A percentile compares a stretch with the other conserved stretches of the same genome.
These are phyloP conservation scores for Tapirus terrestris DNA, from an alignment of 2,113 vertebrate species.

Conservation along the genomic window DNA sequence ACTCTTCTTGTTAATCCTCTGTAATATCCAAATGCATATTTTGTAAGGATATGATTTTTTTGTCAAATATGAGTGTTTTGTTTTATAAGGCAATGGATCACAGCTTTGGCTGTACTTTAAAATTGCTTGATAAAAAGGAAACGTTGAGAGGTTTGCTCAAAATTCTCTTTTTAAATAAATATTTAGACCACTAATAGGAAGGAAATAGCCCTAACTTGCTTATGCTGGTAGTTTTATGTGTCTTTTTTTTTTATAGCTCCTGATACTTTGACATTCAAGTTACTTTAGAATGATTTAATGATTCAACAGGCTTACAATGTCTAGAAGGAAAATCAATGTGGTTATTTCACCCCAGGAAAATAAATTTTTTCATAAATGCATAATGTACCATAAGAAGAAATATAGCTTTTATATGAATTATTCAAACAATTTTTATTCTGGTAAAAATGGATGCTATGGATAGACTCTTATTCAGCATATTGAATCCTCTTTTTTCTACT, in stretches of 20 bases:
- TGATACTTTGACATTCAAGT: not conserved
- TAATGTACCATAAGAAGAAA: not conserved
- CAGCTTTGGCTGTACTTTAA: not conserved
- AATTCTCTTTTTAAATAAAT: not conserved
- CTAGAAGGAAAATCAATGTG: not conserved
- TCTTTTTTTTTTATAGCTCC: not conserved
- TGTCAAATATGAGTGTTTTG: not conserved
- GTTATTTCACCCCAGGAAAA: slow-evolving; percentile 29
- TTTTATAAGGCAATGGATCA: not conserved
- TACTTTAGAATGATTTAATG: slow-evolving; percentile 17
- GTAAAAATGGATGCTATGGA: not conserved
- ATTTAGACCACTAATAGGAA: not conserved
- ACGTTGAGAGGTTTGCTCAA: not conserved
- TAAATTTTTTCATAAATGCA: not conserved
- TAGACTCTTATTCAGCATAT: not conserved
- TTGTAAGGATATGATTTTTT: not conserved
- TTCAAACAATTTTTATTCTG: not conserved
- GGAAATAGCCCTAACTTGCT: not conserved
- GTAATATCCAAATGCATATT: not conserved
- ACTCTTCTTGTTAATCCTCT: not conserved
- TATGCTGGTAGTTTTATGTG: not conserved
- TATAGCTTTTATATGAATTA: not conserved
- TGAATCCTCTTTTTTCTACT: not conserved
- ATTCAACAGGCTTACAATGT: not conserved
- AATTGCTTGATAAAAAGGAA: not conserved